These are phyloP conservation scores for Chloroceryle aenea DNA, from an alignment of 2,113 vertebrate genomes.

Conservation along the genomic window DNA sequence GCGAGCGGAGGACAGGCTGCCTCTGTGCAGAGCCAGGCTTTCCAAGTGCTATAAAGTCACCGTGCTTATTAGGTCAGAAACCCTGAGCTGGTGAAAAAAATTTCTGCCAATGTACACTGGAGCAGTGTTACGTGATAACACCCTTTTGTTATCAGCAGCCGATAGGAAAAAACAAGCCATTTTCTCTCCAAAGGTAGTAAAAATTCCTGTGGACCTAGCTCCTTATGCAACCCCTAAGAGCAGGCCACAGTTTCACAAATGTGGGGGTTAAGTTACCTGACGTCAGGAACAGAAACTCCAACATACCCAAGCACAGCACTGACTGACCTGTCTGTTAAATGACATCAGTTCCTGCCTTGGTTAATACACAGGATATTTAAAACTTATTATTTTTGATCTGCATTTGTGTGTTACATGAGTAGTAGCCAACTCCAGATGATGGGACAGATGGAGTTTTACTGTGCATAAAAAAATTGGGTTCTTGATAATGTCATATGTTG, in stretches of 20 bases:
- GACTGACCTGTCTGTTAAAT: not conserved
- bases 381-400: slow-evolving; percentile 38
- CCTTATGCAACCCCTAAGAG: not conserved
- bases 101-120: not conserved
- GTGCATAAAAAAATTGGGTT: slow-evolving; percentile 36
- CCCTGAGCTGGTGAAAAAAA: not conserved
- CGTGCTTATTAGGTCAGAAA: not conserved
- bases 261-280: not conserved
- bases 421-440: slow-evolving; percentile 68
- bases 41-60: not conserved
- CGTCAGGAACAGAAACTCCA: not conserved
- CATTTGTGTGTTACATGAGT: slow-evolving; percentile 3
- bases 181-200: not conserved
- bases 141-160: not conserved
- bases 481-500: slow-evolving; percentile 52
- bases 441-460: slow-evolving; percentile 69
- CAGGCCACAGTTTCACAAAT: accelerated
- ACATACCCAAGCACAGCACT: not conserved
- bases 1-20: not conserved
- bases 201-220: not conserved
- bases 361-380: slow-evolving; percentile 49
- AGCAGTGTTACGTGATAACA: not conserved
- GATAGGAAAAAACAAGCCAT: not conserved
- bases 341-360: not conserved
- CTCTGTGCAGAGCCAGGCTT: not conserved